Percentiles rank a stretch among this genome's conserved stretches.
Evolutionary conservation across 1,140 invertebrate genomes (phyloP).

Genomic region (Mactra quadrangularis): DNA sequence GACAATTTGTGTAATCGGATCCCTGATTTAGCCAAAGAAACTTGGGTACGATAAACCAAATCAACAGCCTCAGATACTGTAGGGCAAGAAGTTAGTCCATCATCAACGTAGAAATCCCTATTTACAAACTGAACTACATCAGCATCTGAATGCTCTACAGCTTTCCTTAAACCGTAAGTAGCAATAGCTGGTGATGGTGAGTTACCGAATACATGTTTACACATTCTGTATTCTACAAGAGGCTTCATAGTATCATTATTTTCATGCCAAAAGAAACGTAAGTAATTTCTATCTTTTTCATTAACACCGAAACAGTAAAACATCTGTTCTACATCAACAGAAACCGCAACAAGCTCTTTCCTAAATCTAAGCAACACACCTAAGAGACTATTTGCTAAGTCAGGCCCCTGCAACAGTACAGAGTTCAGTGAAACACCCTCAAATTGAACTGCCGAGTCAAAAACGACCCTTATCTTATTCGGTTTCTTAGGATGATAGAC

Average conservation of each 20-base stretch:
- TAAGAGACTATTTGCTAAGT: constrained; percentile 74
- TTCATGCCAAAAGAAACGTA: constrained; percentile 61
- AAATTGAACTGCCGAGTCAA: constrained; percentile 62
- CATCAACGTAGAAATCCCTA: constrained; percentile 62
- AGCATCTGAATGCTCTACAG: constrained; percentile 14
- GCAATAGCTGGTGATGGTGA: constrained; percentile 60
- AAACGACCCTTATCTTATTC: constrained; percentile 59
- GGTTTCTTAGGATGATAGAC: constrained; percentile 65
- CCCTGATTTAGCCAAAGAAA: constrained; percentile 19
- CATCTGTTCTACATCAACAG: constrained; percentile 57
- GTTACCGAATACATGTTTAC: constrained; percentile 64
- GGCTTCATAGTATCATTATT: constrained; percentile 43
- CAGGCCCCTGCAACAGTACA: constrained; percentile 74
- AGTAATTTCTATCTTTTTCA: constrained; percentile 56
- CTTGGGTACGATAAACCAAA: constrained; percentile 54
- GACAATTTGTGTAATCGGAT: constrained; percentile 59
- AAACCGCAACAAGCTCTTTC: constrained; percentile 20
- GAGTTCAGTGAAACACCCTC: constrained; percentile 60
- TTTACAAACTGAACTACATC: constrained; percentile 57
- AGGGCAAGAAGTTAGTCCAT: constrained; percentile 15
- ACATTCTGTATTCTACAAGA: constrained; percentile 60
- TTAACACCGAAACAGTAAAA: constrained; percentile 63
- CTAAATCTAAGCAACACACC: constrained; percentile 42
- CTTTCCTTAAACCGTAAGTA: constrained; percentile 35
- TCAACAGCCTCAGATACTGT: constrained; percentile 26